Conservation (phyloP, 1,140 invertebrate species). For the Nautilus pompilius region DNA sequence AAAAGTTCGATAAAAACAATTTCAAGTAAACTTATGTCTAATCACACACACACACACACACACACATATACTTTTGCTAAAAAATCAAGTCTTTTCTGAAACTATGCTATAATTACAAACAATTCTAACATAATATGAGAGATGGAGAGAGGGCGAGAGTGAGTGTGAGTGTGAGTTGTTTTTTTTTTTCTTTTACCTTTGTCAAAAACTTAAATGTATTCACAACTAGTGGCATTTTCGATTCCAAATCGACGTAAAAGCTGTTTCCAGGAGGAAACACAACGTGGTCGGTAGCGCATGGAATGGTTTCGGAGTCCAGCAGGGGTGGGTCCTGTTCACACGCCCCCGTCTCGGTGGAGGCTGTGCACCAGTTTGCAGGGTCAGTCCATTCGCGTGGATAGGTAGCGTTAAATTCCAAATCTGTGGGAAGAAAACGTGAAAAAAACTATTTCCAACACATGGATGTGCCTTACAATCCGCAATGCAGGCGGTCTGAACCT, state of each 20-base stretch:
- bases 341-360: conserved; percentile 20
- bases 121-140: too few species aligned
- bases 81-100: too few species aligned
- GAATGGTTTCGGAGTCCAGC: conserved; percentile 38
- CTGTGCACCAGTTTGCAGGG: conserved; percentile 39
- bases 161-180: too few species aligned
- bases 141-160: too few species aligned
- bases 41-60: conserved; percentile 1
- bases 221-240: conserved; percentile 18
- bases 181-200: conserved; percentile 31
- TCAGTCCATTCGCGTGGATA: conserved; percentile 36
- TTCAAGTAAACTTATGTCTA: neutral
- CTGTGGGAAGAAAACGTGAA: conserved; percentile 15
- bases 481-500: too few species aligned
- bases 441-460: too few species aligned
- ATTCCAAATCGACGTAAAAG: conserved; percentile 33
- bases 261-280: conserved; percentile 36
- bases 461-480: too few species aligned
- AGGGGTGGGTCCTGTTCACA: conserved; percentile 11
- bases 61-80: neutral
- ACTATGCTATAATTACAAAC: too few species aligned
- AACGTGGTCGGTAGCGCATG: conserved; percentile 37
- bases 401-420: conserved; percentile 30
- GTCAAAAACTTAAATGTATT: conserved; percentile 39
- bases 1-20: neutral